Evolutionary conservation across 2,888 invertebrate genomes (phyloP).

Genomic region (Drosophila neonasuta): DNA sequence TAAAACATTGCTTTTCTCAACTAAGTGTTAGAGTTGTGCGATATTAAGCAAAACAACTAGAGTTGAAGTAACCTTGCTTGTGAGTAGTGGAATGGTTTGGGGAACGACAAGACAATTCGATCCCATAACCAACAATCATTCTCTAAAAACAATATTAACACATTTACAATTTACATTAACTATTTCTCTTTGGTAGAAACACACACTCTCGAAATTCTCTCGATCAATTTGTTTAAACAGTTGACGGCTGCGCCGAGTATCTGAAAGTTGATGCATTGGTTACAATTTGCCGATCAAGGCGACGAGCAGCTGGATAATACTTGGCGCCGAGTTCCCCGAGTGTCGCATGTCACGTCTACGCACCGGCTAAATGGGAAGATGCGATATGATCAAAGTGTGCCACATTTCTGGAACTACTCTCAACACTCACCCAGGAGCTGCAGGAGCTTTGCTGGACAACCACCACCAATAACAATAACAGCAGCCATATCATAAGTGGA

Average conservation of each 20-base stretch:
- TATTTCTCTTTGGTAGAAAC: not conserved
- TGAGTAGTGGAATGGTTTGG: conserved; percentile 10
- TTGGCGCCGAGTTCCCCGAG: not conserved
- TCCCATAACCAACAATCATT: conserved; percentile 1
- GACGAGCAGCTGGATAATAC: conserved; percentile 20
- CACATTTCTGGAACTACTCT: not conserved
- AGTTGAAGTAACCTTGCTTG: conserved; percentile 13
- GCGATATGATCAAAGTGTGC: not conserved
- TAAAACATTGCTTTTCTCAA: not conserved
- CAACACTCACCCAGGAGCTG: not conserved
- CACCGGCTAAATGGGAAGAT: conserved; percentile 9
- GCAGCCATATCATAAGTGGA: not conserved
- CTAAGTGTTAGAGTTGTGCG: conserved; percentile 20
- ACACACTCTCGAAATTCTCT: not conserved
- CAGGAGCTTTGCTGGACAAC: not conserved
- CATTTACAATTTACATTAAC: not conserved
- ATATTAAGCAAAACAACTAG: conserved; percentile 1
- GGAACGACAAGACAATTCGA: not conserved
- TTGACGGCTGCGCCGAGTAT: not conserved
- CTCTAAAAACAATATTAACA: not conserved
- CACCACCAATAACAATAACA: not conserved
- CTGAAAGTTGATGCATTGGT: not conserved
- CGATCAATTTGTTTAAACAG: not conserved
- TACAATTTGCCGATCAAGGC: not conserved
- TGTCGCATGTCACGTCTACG: conserved; percentile 1